Evolutionary conservation across 2,113 vertebrate species (phyloP).

Genomic region (Lonchura striata): DNA sequence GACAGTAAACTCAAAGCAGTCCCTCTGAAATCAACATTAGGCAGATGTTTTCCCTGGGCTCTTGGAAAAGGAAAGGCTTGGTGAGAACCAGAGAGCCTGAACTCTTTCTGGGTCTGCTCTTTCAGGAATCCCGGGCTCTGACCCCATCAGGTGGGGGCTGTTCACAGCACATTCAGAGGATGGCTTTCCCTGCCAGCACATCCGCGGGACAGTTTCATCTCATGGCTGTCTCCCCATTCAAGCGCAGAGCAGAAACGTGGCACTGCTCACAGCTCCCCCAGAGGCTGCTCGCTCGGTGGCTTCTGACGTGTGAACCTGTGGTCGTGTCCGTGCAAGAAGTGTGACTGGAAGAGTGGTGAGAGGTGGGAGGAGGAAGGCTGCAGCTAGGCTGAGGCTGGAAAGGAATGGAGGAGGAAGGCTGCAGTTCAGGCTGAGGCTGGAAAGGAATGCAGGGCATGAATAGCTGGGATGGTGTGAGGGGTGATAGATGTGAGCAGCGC

Average conservation of each 20-base stretch:
- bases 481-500: neutral
- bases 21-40: neutral
- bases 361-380: conserved; percentile 1
- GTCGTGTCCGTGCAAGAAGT: neutral
- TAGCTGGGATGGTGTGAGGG: neutral
- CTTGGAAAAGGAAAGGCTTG: neutral
- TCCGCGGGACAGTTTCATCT: neutral
- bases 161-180: neutral
- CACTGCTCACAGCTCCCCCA: conserved; percentile 34
- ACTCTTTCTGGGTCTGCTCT: neutral
- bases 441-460: neutral
- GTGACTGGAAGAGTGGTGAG: conserved; percentile 24
- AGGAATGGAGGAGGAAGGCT: conserved; percentile 7
- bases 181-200: neutral
- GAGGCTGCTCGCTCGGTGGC: neutral
- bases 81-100: neutral
- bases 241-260: neutral
- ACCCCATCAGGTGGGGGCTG: neutral
- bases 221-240: neutral
- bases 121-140: neutral
- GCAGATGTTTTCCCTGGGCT: conserved; percentile 27
- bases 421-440: neutral
- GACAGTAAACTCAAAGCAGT: neutral
- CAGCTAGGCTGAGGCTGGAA: neutral
- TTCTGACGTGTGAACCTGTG: neutral